Conservation (phyloP, 2,888 invertebrate species). For the Agonopterix subpropinquella region DNA sequence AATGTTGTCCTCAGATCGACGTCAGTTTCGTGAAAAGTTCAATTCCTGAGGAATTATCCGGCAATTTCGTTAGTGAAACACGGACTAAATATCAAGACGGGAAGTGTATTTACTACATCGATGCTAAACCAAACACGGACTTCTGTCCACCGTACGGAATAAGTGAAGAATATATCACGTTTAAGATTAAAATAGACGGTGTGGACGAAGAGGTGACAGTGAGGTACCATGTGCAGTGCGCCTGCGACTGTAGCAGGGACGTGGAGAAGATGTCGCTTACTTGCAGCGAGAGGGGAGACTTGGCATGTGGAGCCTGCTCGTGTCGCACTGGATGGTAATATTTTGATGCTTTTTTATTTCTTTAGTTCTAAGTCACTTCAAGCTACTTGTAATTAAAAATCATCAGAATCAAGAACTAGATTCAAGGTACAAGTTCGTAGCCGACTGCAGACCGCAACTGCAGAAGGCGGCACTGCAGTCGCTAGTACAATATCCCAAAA, state of each 20-base stretch:
- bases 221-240: slow-evolving; percentile 50
- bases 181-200: slow-evolving; percentile 22
- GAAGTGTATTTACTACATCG: neutral
- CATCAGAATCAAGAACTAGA: no score
- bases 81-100: neutral
- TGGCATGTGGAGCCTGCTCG: slow-evolving; percentile 78
- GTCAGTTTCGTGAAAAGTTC: no score
- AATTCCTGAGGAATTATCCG: neutral
- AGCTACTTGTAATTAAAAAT: no score
- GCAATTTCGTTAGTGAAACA: neutral
- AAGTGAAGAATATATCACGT: slow-evolving; percentile 27
- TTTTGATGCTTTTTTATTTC: no score
- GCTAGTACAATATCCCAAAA: no score
- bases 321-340: slow-evolving; percentile 64
- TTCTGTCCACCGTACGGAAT: slow-evolving; percentile 38
- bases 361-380: no score
- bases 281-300: slow-evolving; percentile 67
- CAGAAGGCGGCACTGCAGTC: no score
- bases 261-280: slow-evolving; percentile 45
- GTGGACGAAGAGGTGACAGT: slow-evolving; percentile 16
- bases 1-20: no score
- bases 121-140: slow-evolving; percentile 9
- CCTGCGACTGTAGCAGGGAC: slow-evolving; percentile 39
- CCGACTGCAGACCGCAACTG: no score
- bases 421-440: no score